Evolutionary conservation across 2,888 invertebrate genomes (phyloP).

Genomic region (Drosophila conformis): DNA sequence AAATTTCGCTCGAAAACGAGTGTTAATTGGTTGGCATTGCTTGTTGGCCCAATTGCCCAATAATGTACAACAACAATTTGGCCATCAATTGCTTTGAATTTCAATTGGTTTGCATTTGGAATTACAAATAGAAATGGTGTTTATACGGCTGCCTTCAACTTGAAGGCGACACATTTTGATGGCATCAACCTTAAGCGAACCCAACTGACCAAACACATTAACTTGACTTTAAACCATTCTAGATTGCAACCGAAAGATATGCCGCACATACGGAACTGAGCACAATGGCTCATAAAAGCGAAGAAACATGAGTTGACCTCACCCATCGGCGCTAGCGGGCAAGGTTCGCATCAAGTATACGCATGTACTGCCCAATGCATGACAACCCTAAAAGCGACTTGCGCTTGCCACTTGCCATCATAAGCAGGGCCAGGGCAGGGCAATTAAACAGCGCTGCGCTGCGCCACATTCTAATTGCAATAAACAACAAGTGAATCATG

Average conservation of each 20-base stretch:
- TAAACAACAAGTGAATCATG: conserved; percentile 42
- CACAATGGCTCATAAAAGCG: conserved; percentile 46
- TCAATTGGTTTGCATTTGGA: conserved; percentile 65
- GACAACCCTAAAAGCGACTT: conserved; percentile 52
- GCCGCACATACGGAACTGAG: conserved; percentile 59
- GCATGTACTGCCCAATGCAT: conserved; percentile 15
- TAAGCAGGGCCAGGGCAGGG: conserved; percentile 49
- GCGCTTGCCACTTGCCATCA: conserved; percentile 20
- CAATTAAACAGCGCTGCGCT: conserved; percentile 55
- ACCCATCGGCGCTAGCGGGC: conserved; percentile 43
- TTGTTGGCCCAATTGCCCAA: conserved; percentile 47
- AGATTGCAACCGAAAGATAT: conserved; percentile 49
- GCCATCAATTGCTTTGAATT: conserved; percentile 71
- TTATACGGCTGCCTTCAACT: conserved; percentile 55
- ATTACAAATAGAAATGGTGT: conserved; percentile 64
- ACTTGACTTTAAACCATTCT: conserved; percentile 50
- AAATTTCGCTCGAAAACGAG: neutral
- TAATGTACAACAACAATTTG: conserved; percentile 21
- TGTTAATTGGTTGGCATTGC: conserved; percentile 47
- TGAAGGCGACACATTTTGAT: conserved; percentile 58
- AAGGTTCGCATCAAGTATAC: conserved; percentile 34
- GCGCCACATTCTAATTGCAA: conserved; percentile 75
- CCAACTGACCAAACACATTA: conserved; percentile 17
- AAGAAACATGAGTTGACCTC: conserved; percentile 38
- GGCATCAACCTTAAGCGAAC: conserved; percentile 18